phyloP scores from a whole-genome alignment of 2,113 vertebrate species.

The Leptobrachium leishanense region DNA sequence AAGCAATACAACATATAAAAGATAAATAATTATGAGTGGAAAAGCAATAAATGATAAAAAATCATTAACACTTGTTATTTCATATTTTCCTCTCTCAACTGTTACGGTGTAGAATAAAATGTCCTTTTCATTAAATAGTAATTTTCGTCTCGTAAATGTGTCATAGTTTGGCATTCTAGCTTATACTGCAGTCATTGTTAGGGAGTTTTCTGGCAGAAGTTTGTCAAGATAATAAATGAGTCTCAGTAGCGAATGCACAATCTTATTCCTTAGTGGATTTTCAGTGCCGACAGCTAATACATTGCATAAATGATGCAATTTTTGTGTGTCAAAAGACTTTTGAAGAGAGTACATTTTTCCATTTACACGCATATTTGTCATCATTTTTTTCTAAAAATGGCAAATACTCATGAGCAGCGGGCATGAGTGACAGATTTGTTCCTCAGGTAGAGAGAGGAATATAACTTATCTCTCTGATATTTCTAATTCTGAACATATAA shows the following conservation, averaged over 20 bases:
- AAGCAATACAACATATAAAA: not conserved
- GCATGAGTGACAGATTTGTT: conserved; percentile 35
- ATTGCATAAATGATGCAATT: conserved; percentile 50
- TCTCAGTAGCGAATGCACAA: conserved; percentile 35
- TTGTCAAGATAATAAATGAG: conserved; percentile 49
- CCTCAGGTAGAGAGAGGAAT: conserved; percentile 5
- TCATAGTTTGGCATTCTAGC: conserved; percentile 40
- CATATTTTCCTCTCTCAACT: conserved; percentile 10
- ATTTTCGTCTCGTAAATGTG: conserved; percentile 43
- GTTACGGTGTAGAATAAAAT: conserved; percentile 20
- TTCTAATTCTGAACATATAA: not conserved
- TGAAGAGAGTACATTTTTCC: conserved; percentile 37
- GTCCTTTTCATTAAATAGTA: conserved; percentile 49
- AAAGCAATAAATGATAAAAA: not conserved
- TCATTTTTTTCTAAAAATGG: conserved; percentile 32
- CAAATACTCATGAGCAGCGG: conserved; percentile 25
- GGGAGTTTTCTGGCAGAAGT: conserved; percentile 48
- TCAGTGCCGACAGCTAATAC: conserved; percentile 45
- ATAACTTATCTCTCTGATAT: not conserved
- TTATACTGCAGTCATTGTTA: conserved; percentile 46
- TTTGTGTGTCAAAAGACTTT: conserved; percentile 45
- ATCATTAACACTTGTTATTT: not conserved
- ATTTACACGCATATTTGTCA: conserved; percentile 39
- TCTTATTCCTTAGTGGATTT: conserved; percentile 46
- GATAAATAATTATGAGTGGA: not conserved